These are phyloP conservation scores for Alectoris magna DNA, from an alignment of 2,797 vertebrate species.

Conservation along the genomic window DNA sequence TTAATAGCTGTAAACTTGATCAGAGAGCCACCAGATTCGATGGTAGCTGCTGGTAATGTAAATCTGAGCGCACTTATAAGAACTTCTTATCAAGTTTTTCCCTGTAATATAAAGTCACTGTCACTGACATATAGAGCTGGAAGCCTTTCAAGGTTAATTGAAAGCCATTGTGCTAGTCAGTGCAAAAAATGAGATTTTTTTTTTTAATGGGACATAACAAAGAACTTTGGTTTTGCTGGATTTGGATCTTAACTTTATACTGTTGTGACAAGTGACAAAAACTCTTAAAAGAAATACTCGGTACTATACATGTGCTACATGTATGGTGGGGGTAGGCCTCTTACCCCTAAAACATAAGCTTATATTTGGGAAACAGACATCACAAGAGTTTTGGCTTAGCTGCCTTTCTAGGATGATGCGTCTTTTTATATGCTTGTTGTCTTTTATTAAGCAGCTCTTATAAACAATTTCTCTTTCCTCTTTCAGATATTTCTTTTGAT, in stretches of 20 bases:
- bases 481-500: slow-evolving; percentile 92
- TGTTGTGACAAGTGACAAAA: background rate
- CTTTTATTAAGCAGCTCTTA: background rate
- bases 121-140: background rate
- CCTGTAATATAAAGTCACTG: background rate
- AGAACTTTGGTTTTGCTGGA: background rate
- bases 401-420: background rate
- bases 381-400: background rate
- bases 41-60: background rate
- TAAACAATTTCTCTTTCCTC: background rate
- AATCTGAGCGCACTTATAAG: background rate
- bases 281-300: background rate
- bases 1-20: background rate
- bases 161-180: background rate
- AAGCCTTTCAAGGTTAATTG: background rate
- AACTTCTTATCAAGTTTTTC: background rate
- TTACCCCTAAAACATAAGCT: background rate
- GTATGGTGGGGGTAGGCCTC: background rate
- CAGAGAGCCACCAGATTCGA: background rate
- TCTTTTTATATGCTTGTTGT: background rate
- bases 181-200: background rate
- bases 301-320: background rate
- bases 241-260: background rate
- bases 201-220: background rate
- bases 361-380: background rate